A percentile compares a stretch with the other conserved stretches of the same genome.
Evolutionary conservation across 2,797 vertebrate species (phyloP).

Genomic region (Malacoraja senta): DNA sequence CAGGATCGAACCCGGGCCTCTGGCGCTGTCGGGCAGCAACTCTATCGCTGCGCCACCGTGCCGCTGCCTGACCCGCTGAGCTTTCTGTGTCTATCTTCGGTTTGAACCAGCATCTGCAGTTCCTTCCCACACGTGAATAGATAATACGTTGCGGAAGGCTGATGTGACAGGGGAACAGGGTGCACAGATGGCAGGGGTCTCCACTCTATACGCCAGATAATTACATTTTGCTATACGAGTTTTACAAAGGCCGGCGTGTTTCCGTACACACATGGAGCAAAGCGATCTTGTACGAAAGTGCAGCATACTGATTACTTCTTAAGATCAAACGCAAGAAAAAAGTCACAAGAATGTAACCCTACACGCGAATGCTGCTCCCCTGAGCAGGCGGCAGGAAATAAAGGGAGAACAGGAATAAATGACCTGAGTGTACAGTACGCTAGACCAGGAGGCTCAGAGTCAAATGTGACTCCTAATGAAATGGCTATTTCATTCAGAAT

Average conservation of each 20-base stretch:
- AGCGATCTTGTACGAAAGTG: not conserved
- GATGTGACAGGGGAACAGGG: not conserved
- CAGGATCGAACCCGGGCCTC: too few species aligned
- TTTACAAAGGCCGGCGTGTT: not conserved
- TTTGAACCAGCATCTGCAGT: too few species aligned
- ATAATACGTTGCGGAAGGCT: not conserved
- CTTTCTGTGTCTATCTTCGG: too few species aligned
- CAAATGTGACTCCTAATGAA: not conserved
- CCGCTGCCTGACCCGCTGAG: too few species aligned
- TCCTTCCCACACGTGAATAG: too few species aligned
- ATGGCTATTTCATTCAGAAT: not conserved
- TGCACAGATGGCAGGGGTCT: not conserved
- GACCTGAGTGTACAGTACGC: not conserved
- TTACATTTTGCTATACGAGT: not conserved
- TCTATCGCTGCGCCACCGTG: too few species aligned
- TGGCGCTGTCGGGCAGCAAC: too few species aligned
- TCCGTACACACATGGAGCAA: not conserved
- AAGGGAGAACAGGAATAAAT: not conserved
- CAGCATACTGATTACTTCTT: not conserved
- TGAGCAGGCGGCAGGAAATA: not conserved
- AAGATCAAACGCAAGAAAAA: constrained; percentile 9
- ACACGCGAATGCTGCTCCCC: not conserved
- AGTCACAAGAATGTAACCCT: not conserved
- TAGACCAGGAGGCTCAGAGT: not conserved
- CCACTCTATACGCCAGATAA: not conserved